phyloP scores from a whole-genome alignment of 2,113 vertebrate genomes.

The Electrona antarctica region DNA sequence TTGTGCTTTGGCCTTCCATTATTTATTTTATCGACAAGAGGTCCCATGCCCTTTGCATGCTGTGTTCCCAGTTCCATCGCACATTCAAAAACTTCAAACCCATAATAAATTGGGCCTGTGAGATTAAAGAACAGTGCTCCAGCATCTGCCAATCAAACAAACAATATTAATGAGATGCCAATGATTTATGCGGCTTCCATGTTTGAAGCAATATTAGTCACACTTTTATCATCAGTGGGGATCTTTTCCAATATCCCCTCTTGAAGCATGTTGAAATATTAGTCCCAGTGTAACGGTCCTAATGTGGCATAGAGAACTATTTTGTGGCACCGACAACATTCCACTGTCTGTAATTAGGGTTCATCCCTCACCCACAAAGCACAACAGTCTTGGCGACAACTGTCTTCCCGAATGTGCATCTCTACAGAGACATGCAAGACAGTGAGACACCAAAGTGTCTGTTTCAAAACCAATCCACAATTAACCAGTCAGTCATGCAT shows the following conservation, averaged over 20 bases:
- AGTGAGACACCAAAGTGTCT: too few species aligned
- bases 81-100: constrained; percentile 30
- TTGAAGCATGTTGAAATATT: constrained; percentile 46
- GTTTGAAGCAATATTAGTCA: constrained; percentile 44
- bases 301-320: constrained; percentile 44
- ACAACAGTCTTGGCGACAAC: constrained; percentile 35
- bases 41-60: constrained; percentile 1
- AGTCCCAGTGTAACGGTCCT: constrained; percentile 23
- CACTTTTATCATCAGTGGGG: constrained; percentile 34
- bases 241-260: constrained; percentile 27
- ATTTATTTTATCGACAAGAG: not conserved
- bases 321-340: constrained; percentile 41
- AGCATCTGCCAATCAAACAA: constrained; percentile 48
- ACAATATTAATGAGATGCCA: constrained; percentile 41
- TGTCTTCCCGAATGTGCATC: constrained; percentile 9
- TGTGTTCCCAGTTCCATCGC: constrained; percentile 1
- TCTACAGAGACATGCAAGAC: not conserved
- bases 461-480: too few species aligned
- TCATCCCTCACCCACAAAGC: constrained; percentile 51
- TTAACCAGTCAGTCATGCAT: too few species aligned
- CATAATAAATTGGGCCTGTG: constrained; percentile 49
- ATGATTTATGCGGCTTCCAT: constrained; percentile 49
- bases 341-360: constrained; percentile 40
- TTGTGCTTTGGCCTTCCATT: constrained; percentile 10
- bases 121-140: constrained; percentile 33